A percentile compares a stretch with the other conserved stretches of the same genome.
phyloP scores from a whole-genome alignment of 1,140 invertebrate genomes.

The Drosophila aff. region DNA sequence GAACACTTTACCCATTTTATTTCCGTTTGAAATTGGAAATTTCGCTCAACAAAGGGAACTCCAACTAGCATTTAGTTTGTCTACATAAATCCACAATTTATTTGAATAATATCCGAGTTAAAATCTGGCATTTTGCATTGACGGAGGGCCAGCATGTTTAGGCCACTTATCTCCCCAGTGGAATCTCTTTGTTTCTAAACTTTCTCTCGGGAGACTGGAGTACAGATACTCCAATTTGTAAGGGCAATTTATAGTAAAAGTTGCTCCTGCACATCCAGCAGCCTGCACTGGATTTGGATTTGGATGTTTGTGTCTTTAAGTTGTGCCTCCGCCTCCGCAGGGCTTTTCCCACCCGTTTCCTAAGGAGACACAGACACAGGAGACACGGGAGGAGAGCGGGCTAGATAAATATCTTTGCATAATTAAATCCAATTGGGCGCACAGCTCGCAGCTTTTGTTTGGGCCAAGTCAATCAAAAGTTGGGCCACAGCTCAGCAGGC shows the following conservation, averaged over 20 bases:
- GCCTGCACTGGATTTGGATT: slow-evolving; percentile 40
- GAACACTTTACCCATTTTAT: not conserved
- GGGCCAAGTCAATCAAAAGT: slow-evolving; percentile 71
- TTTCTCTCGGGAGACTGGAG: not conserved
- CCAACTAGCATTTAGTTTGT: not conserved
- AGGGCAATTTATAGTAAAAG: slow-evolving; percentile 40
- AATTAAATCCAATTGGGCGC: slow-evolving; percentile 78
- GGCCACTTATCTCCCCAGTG: slow-evolving; percentile 8
- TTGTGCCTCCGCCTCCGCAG: not conserved
- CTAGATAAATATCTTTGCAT: slow-evolving; percentile 62
- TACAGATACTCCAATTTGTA: slow-evolving; percentile 23
- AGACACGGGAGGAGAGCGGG: not conserved
- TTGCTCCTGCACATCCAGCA: slow-evolving; percentile 28
- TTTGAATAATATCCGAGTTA: slow-evolving; percentile 17
- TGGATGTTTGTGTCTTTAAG: slow-evolving; percentile 27
- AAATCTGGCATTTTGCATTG: slow-evolving; percentile 24
- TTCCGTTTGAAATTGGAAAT: not conserved
- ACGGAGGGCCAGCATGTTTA: slow-evolving; percentile 3
- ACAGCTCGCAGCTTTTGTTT: slow-evolving; percentile 72
- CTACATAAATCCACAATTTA: slow-evolving; percentile 6
- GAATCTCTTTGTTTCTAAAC: slow-evolving; percentile 24
- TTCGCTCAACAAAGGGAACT: too few species aligned
- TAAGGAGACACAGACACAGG: not conserved
- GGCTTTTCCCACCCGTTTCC: not conserved
- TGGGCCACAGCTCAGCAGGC: slow-evolving; percentile 25